Percentiles rank a stretch among this genome's conserved stretches.
These are phyloP conservation scores for Eurypyga helias DNA, from an alignment of 2,113 vertebrate species.

Conservation along the genomic window DNA sequence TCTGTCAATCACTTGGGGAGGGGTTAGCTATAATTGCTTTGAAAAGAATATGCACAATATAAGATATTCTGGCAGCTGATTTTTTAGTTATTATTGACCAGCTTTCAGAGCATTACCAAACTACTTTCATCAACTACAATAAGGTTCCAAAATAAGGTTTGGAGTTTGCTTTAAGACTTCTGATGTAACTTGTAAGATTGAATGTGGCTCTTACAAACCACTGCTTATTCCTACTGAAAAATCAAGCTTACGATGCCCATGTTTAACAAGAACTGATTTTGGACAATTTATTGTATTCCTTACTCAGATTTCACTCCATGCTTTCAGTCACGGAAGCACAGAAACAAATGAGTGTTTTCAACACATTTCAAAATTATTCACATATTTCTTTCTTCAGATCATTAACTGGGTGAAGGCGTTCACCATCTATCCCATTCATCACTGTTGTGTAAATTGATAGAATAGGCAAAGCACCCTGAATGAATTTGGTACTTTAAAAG, in stretches of 20 bases:
- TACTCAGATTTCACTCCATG: not conserved
- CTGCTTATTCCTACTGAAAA: not conserved
- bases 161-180: not conserved
- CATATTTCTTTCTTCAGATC: constrained; percentile 33
- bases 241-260: not conserved
- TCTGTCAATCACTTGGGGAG: not conserved
- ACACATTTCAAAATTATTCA: not conserved
- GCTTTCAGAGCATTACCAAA: not conserved
- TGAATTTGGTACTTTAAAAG: not conserved
- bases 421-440: not conserved
- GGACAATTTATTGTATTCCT: not conserved
- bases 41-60: not conserved
- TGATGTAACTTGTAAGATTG: not conserved
- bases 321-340: not conserved
- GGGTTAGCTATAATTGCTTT: not conserved
- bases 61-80: not conserved
- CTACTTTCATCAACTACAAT: not conserved
- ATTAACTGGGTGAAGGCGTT: not conserved
- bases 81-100: not conserved
- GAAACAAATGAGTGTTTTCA: not conserved
- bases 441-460: not conserved
- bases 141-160: not conserved
- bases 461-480: not conserved
- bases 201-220: not conserved
- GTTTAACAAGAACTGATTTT: not conserved